A percentile compares a stretch with the other conserved stretches of the same genome.
Evolutionary conservation across 1,140 invertebrate species (phyloP).

Genomic region (Sminthurinus signatus): DNA sequence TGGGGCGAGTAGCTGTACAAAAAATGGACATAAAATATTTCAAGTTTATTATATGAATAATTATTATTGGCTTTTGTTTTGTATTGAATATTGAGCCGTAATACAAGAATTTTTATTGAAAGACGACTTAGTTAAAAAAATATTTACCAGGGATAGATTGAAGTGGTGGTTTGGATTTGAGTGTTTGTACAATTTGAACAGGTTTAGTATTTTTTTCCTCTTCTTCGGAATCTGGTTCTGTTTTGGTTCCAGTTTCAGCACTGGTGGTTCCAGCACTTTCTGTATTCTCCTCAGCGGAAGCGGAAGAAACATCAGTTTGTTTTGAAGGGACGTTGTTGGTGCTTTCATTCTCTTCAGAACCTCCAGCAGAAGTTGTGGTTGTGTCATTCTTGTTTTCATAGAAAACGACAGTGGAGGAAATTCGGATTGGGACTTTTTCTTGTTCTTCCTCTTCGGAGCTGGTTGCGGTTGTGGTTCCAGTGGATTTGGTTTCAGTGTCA

Average conservation of each 20-base stretch:
- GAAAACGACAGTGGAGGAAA: not conserved
- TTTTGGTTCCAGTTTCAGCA: no score
- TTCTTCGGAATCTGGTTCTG: no score
- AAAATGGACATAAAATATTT: no score
- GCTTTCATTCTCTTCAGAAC: no score
- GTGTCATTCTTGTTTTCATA: not conserved
- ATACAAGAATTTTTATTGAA: no score
- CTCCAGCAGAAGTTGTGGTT: not conserved
- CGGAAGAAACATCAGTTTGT: not conserved
- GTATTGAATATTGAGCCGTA: no score
- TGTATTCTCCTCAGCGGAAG: not conserved
- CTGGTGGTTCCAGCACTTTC: not conserved
- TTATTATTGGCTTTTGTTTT: no score
- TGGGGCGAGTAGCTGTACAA: conserved; percentile 5
- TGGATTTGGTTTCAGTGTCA: not conserved
- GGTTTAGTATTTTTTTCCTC: no score
- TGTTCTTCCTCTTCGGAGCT: conserved; percentile 1
- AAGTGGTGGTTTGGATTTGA: conserved; percentile 5
- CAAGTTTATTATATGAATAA: no score
- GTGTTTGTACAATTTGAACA: no score
- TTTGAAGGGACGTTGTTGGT: not conserved
- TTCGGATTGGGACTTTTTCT: not conserved
- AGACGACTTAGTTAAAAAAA: no score
- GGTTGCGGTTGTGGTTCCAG: not conserved
- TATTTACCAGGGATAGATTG: conserved; percentile 1